These are phyloP conservation scores for Pseudochromis fuscus DNA, from an alignment of 2,797 vertebrate genomes.

Conservation along the genomic window DNA sequence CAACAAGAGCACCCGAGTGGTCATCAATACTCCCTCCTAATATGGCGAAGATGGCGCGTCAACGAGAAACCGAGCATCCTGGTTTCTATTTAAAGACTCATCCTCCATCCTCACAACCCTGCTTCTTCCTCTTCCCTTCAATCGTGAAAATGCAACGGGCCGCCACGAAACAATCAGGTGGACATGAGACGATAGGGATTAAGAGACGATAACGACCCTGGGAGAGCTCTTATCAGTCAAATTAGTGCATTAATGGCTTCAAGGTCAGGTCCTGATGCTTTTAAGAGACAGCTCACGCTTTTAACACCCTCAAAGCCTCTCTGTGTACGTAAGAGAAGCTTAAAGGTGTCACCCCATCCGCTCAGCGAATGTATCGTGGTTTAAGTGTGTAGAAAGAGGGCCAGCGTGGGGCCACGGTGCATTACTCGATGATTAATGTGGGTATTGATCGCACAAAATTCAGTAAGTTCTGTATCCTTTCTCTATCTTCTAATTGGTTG, in stretches of 20 bases:
- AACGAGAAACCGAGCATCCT: slow-evolving; percentile 28
- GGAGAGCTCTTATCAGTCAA: slow-evolving; percentile 69
- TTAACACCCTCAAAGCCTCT: slow-evolving; percentile 48
- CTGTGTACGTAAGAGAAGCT: slow-evolving; percentile 29
- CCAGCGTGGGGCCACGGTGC: not conserved
- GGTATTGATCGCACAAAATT: no score
- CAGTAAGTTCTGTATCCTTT: no score
- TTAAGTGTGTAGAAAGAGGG: slow-evolving; percentile 7
- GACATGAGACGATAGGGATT: slow-evolving; percentile 60
- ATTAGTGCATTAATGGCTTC: slow-evolving; percentile 73
- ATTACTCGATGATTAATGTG: not conserved
- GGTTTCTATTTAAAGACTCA: slow-evolving; percentile 60
- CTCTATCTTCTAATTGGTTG: no score
- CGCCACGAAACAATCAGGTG: slow-evolving; percentile 52
- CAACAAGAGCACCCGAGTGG: slow-evolving; percentile 58
- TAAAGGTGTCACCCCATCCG: slow-evolving; percentile 36
- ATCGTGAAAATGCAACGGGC: slow-evolving; percentile 34
- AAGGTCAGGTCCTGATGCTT: slow-evolving; percentile 66
- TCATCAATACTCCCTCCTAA: slow-evolving; percentile 39
- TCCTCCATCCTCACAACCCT: slow-evolving; percentile 13
- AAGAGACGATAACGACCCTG: slow-evolving; percentile 54
- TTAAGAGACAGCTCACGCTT: slow-evolving; percentile 59
- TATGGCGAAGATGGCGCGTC: slow-evolving; percentile 39
- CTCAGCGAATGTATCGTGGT: slow-evolving; percentile 10
- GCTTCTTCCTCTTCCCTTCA: slow-evolving; percentile 5